A percentile compares a stretch with the other conserved stretches of the same genome.
phyloP scores from a whole-genome alignment of 2,113 vertebrate genomes.

The Melierax canorus region DNA sequence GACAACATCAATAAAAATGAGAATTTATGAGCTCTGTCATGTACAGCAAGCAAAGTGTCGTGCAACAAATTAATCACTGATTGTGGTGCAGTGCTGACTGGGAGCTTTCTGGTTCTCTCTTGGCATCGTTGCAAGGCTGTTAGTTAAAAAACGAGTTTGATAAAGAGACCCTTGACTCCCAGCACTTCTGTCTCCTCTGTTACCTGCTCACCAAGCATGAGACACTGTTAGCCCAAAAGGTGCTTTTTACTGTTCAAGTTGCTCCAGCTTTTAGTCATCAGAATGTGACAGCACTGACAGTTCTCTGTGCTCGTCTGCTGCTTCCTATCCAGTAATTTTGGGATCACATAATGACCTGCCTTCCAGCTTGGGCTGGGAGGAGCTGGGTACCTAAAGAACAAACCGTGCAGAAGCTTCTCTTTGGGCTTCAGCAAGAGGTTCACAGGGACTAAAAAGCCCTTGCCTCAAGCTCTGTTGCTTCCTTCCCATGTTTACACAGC shows the following conservation, averaged over 20 bases:
- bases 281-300: neutral
- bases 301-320: neutral
- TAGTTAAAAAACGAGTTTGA: slow-evolving; percentile 3
- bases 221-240: neutral
- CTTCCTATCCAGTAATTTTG: neutral
- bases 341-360: neutral
- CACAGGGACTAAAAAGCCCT: neutral
- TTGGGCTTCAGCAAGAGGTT: neutral
- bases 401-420: neutral
- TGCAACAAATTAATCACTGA: slow-evolving; percentile 47
- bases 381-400: neutral
- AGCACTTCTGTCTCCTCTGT: neutral
- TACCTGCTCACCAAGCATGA: neutral
- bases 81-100: neutral
- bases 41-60: neutral
- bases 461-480: neutral
- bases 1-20: slow-evolving; percentile 2
- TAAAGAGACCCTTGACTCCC: slow-evolving; percentile 7
- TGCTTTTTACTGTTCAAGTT: neutral
- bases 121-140: slow-evolving; percentile 1
- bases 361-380: neutral
- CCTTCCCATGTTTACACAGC: neutral
- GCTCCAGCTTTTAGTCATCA: neutral
- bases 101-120: slow-evolving; percentile 20
- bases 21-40: slow-evolving; percentile 55